Percentiles rank a stretch among this genome's conserved stretches.
Conservation (phyloP, 1,140 invertebrate genomes). For the Bursaphelenchus mucronatus region DNA sequence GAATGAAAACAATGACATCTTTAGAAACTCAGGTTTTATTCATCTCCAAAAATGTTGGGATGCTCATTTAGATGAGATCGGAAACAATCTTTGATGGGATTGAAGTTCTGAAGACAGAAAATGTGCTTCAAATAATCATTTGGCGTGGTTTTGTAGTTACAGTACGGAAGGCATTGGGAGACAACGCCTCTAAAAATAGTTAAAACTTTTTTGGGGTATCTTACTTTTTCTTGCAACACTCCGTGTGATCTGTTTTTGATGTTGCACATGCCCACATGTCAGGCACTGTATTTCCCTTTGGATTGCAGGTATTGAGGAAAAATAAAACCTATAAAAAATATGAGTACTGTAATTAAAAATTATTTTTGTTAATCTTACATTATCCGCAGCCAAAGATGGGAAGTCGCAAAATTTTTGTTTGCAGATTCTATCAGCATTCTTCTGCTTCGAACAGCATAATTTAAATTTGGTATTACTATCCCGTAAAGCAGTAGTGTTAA, state of each 20-base stretch:
- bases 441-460: slow-evolving; percentile 53
- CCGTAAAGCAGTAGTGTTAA: slow-evolving; percentile 24
- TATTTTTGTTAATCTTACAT: slow-evolving; percentile 35
- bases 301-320: slow-evolving; percentile 49
- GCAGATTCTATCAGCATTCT: slow-evolving; percentile 50
- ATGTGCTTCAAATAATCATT: slow-evolving; percentile 50
- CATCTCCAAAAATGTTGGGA: slow-evolving; percentile 55
- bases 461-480: slow-evolving; percentile 53
- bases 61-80: slow-evolving; percentile 43
- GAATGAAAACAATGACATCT: background rate
- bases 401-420: slow-evolving; percentile 55
- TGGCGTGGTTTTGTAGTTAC: slow-evolving; percentile 34
- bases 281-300: slow-evolving; percentile 44
- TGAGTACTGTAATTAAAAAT: slow-evolving; percentile 11
- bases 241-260: slow-evolving; percentile 48
- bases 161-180: slow-evolving; percentile 46
- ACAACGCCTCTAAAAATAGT: slow-evolving; percentile 41
- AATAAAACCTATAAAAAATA: slow-evolving; percentile 30
- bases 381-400: slow-evolving; percentile 47
- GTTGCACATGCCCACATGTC: slow-evolving; percentile 57
- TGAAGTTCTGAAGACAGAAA: slow-evolving; percentile 52
- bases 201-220: slow-evolving; percentile 2
- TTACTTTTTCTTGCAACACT: slow-evolving; percentile 57
- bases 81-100: slow-evolving; percentile 54
- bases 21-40: slow-evolving; percentile 3